These are phyloP conservation scores for Psammodynastes pulverulentus DNA, from an alignment of 2,113 vertebrate genomes.

Conservation along the genomic window DNA sequence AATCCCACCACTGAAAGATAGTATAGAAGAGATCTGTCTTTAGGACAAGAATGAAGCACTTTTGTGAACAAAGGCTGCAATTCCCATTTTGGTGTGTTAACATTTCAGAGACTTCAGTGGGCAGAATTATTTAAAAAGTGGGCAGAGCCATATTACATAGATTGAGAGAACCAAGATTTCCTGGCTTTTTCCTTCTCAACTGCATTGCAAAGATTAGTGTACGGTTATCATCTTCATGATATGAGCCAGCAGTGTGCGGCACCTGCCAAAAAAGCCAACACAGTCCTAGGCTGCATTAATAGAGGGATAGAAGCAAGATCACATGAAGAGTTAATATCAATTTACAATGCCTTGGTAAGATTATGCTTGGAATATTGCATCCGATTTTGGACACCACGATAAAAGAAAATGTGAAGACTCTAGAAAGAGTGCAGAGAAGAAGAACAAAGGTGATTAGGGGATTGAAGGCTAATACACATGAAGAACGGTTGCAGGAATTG, in stretches of 20 bases:
- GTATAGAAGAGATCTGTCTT: neutral
- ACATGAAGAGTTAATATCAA: neutral
- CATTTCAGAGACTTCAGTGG: neutral
- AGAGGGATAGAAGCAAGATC: neutral
- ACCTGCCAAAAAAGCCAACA: neutral
- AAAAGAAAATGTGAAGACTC: neutral
- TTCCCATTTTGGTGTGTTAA: neutral
- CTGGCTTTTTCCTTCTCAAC: neutral
- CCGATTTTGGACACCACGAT: neutral
- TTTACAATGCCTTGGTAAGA: neutral
- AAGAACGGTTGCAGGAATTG: neutral
- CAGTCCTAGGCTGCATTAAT: neutral
- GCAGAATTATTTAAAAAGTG: neutral
- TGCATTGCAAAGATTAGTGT: neutral
- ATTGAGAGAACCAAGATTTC: neutral
- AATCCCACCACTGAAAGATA: no score
- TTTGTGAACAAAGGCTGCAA: neutral
- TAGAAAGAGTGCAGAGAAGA: neutral
- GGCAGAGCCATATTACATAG: neutral
- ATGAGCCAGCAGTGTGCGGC: neutral
- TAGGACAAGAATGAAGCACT: neutral
- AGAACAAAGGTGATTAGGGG: neutral
- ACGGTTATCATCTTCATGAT: neutral
- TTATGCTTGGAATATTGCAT: neutral
- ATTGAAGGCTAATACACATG: neutral